Evolutionary conservation across 2,888 invertebrate genomes (phyloP).

Genomic region (Scrobipalpa costella): DNA sequence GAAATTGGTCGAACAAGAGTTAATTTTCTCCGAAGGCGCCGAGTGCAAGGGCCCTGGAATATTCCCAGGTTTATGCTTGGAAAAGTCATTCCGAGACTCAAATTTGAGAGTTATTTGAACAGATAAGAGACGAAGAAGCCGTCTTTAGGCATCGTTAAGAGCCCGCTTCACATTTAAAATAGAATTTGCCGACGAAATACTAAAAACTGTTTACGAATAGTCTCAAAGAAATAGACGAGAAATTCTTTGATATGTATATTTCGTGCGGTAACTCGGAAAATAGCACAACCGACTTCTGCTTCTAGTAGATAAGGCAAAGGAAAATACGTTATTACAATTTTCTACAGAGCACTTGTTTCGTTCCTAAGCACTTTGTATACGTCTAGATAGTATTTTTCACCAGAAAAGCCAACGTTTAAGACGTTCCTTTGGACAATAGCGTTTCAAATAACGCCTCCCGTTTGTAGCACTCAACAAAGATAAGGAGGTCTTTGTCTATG

Average conservation of each 20-base stretch:
- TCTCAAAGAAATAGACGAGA: not conserved
- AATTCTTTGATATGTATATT: constrained; percentile 1
- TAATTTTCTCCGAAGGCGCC: constrained; percentile 20
- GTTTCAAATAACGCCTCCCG: constrained; percentile 18
- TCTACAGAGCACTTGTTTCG: constrained; percentile 4
- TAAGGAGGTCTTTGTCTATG: constrained; percentile 28
- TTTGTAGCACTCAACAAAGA: constrained; percentile 18
- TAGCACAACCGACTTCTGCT: constrained; percentile 1
- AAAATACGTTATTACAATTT: constrained; percentile 8
- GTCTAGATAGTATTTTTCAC: constrained; percentile 14
- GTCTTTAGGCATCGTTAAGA: constrained; percentile 10
- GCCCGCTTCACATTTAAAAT: not conserved
- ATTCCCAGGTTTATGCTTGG: constrained; percentile 14
- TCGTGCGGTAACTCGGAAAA: not conserved
- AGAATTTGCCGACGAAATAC: not conserved
- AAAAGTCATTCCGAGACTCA: not conserved
- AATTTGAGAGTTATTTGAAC: constrained; percentile 22
- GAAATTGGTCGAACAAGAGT: constrained; percentile 26
- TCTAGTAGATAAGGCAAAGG: not conserved
- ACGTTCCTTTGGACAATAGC: constrained; percentile 6
- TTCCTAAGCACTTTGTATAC: not conserved
- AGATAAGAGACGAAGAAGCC: constrained; percentile 1
- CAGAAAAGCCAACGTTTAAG: constrained; percentile 11
- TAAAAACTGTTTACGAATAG: not conserved
- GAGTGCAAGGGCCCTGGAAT: constrained; percentile 19